Base-by-base conservation (phyloP, 2,113 vertebrate genomes). In the Orientallactaga bullata region DNA sequence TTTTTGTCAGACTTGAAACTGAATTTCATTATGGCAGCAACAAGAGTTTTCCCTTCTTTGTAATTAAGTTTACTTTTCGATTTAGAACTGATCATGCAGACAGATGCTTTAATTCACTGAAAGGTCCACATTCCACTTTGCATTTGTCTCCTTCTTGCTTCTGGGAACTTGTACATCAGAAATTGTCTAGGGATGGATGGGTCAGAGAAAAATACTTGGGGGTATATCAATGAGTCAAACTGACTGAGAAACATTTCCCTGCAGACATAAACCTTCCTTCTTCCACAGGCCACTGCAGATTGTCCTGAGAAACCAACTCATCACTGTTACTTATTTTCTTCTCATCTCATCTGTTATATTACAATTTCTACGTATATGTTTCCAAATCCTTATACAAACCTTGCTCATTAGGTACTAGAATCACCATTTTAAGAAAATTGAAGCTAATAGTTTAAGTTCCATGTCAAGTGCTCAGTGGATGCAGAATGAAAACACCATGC, bases 31-130 rank as follows among this genome's bases (percentile, higher is more conserved):
- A 89, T 61, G 60, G 85, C 61, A 79, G 39, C 89, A 92, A 35
- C 89, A 87, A 66, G 92, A 88, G 69, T 82, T 92, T 94, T 91
- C 65, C 60, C 85, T 94, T 83, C 76, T 81, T 94, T 95, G 94
- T 93, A 96, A 97, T 93, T 94, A 95, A 91, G 91, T 96, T 97
- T 96, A 71, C 63, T 96, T 96, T 95, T 93, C 32, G 0, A 94
- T 93, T 95, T 94, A 95, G 84, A 95, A 58, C 63, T 37, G 68
- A 94, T 93, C 89, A 58, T 23, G 55, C 55, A 85, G 95, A 89
- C 84, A 95, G 86, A 87, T 61, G 86, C 87, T 81, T 71, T 91
- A 89, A 95, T 94, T 95, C 80, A 88, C 47, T 79, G 51, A 23
- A 74, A 95, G 18, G 39, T 66, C 79, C 74, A 93, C 60, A 26